Conservation (phyloP, 1,140 invertebrate genomes). For the Drosophila takahashii region DNA sequence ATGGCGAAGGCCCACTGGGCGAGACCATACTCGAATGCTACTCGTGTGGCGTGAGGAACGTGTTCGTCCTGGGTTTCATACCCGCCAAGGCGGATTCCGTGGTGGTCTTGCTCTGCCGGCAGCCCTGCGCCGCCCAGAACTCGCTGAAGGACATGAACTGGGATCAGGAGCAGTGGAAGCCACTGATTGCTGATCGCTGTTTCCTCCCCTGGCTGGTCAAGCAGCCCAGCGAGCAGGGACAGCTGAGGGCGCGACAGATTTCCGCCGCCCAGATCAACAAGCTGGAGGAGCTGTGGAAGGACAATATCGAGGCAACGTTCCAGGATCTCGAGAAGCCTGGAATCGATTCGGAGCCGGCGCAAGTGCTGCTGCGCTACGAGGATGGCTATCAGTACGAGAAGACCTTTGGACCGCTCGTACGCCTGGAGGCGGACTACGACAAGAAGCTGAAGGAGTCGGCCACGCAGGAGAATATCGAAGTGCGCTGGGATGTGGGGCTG, state of each 20-base stretch:
- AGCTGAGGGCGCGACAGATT: slow-evolving; percentile 96
- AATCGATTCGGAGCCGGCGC: slow-evolving; percentile 98
- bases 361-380: slow-evolving; percentile 97
- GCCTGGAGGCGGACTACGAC: slow-evolving; percentile 99
- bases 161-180: slow-evolving; percentile 99
- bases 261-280: slow-evolving; percentile 98
- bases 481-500: slow-evolving; percentile 98
- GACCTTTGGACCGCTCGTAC: slow-evolving; percentile 98
- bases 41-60: slow-evolving; percentile 98
- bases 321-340: slow-evolving; percentile 99
- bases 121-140: slow-evolving; percentile 98
- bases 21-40: slow-evolving; percentile 99
- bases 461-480: slow-evolving; percentile 99
- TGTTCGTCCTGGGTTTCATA: slow-evolving; percentile 99
- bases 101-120: slow-evolving; percentile 98
- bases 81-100: slow-evolving; percentile 99
- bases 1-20: slow-evolving; percentile 98
- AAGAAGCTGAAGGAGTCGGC: slow-evolving; percentile 99
- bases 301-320: slow-evolving; percentile 98
- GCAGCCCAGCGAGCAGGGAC: slow-evolving; percentile 97
- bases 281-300: slow-evolving; percentile 99
- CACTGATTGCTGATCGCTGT: slow-evolving; percentile 97
- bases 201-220: slow-evolving; percentile 99
- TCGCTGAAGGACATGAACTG: slow-evolving; percentile 99
- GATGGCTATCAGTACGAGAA: slow-evolving; percentile 99